A percentile compares a stretch with the other conserved stretches of the same genome.
Evolutionary conservation across 2,888 invertebrate genomes (phyloP).

Genomic region (Itoplectis maculator): DNA sequence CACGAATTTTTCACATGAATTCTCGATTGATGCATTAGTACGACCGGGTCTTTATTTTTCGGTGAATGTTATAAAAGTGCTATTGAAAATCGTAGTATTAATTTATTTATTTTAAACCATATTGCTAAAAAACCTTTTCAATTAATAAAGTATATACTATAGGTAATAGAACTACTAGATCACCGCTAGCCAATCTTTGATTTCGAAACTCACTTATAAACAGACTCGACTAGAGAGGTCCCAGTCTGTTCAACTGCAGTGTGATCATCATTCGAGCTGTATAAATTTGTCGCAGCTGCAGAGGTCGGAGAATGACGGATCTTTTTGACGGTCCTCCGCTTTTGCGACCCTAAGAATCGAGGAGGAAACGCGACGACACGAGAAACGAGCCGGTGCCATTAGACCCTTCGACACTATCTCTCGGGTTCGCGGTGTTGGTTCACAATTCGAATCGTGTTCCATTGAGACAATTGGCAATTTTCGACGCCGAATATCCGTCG

Average conservation of each 20-base stretch:
- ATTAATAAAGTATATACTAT: too few relatives aligned
- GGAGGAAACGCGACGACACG: conserved; percentile 31
- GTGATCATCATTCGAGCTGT: background rate
- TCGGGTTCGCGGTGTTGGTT: conserved; percentile 59
- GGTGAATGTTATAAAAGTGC: too few relatives aligned
- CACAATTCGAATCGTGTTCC: conserved; percentile 79
- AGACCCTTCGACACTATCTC: conserved; percentile 45
- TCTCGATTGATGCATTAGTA: too few relatives aligned
- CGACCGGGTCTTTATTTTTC: too few relatives aligned
- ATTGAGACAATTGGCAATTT: conserved; percentile 84
- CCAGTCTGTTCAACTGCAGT: background rate
- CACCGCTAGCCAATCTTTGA: too few relatives aligned
- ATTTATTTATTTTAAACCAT: too few relatives aligned
- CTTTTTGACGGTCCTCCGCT: background rate
- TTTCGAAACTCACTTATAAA: too few relatives aligned
- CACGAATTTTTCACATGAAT: too few relatives aligned
- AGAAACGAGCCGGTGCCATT: conserved; percentile 32
- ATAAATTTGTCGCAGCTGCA: conserved; percentile 26
- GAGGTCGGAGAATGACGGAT: conserved; percentile 25
- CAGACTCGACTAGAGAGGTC: too few relatives aligned
- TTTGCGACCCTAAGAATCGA: conserved; percentile 9
- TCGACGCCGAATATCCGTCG: conserved; percentile 77
- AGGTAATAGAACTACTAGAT: too few relatives aligned
- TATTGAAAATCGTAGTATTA: too few relatives aligned
- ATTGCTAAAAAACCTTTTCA: too few relatives aligned